Conservation (phyloP, 2,797 vertebrate genomes). For the Sebastiscus albofasciatus region DNA sequence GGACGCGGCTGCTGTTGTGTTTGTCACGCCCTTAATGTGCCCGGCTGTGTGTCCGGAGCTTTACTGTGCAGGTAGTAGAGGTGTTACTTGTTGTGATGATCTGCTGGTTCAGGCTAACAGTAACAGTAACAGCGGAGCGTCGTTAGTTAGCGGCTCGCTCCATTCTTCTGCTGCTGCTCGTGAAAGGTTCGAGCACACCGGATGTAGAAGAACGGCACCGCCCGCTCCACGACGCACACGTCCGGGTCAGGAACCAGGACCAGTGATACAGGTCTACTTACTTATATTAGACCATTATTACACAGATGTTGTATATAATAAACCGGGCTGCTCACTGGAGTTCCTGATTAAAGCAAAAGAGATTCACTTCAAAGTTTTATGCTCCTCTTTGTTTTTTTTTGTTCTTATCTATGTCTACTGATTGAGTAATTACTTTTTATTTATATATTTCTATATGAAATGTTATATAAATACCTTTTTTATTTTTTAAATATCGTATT, state of each 20-base stretch:
- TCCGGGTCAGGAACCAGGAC: slow-evolving; percentile 67
- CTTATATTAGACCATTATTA: not conserved
- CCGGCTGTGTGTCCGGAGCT: not conserved
- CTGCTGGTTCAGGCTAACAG: slow-evolving; percentile 52
- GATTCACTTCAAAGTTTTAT: not conserved
- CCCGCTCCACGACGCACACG: slow-evolving; percentile 67
- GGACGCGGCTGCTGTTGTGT: not conserved
- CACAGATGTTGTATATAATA: not conserved
- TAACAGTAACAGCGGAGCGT: not conserved
- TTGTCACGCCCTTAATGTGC: not conserved
- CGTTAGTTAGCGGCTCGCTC: slow-evolving; percentile 39
- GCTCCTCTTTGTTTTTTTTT: too few relatives aligned
- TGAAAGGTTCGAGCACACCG: slow-evolving; percentile 66
- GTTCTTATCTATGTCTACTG: too few relatives aligned
- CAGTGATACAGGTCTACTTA: not conserved
- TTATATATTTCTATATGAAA: too few relatives aligned
- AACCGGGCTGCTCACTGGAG: not conserved
- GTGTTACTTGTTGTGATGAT: slow-evolving; percentile 41
- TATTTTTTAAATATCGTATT: too few relatives aligned
- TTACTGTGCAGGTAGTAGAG: not conserved
- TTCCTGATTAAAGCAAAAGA: not conserved
- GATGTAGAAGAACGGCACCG: slow-evolving; percentile 78
- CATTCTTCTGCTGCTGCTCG: slow-evolving; percentile 69
- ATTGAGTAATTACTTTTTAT: too few relatives aligned
- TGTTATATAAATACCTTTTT: too few relatives aligned